Evolutionary conservation across 37 sponge, comb jelly and placozoan genomes (phyloP).

Genomic region (Eunapius fragilis): DNA sequence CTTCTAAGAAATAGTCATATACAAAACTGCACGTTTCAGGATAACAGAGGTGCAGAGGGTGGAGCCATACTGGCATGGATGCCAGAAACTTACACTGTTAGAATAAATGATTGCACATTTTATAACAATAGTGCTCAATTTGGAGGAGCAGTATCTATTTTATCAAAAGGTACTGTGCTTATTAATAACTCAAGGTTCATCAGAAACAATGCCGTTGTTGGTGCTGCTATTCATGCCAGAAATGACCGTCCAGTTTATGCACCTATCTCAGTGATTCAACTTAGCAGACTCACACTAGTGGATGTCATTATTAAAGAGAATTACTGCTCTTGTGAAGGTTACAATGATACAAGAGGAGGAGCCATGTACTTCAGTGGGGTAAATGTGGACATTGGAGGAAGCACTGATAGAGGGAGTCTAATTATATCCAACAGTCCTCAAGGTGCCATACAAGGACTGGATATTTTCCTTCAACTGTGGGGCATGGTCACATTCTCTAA

Average conservation of each 20-base stretch:
- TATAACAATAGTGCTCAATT: constrained; percentile 11
- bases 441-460: constrained; percentile 10
- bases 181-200: constrained; percentile 19
- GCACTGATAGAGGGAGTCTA: constrained; percentile 19
- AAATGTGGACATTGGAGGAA: constrained; percentile 32
- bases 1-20: too few relatives aligned
- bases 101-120: neutral
- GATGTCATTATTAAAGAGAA: constrained; percentile 13
- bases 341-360: constrained; percentile 7
- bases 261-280: too few relatives aligned
- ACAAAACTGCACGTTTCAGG: too few relatives aligned
- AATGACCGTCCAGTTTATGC: too few relatives aligned
- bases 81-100: too few relatives aligned
- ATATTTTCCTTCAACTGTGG: constrained; percentile 8
- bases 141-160: constrained; percentile 25
- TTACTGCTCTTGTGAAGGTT: too few relatives aligned
- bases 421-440: constrained; percentile 31
- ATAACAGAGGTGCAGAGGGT: too few relatives aligned
- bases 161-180: neutral
- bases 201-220: neutral
- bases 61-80: too few relatives aligned
- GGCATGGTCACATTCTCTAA: constrained; percentile 12
- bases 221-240: too few relatives aligned
- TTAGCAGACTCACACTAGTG: neutral
- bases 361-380: constrained; percentile 1